These are phyloP conservation scores for Thripadectes ignobilis DNA, from an alignment of 2,797 vertebrate genomes.

Conservation along the genomic window DNA sequence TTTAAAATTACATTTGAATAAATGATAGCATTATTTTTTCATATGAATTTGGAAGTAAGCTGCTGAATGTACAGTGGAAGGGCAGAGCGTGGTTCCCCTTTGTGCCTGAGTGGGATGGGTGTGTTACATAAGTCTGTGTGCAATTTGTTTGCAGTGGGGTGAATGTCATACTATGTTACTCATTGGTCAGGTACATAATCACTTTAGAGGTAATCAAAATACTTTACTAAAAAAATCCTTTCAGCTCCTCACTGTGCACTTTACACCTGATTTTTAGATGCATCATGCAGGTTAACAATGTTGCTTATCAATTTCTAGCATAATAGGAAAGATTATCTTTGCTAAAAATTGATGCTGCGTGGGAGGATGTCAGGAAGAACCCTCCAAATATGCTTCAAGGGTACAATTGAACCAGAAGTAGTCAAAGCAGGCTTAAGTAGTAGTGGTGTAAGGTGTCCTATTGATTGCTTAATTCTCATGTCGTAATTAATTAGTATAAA, in stretches of 20 bases:
- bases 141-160: not conserved
- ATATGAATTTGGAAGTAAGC: slow-evolving; percentile 6
- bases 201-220: not conserved
- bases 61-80: not conserved
- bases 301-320: slow-evolving; percentile 7
- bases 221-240: not conserved
- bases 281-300: not conserved
- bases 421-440: slow-evolving; percentile 15
- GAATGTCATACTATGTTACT: not conserved
- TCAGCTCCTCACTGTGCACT: not conserved
- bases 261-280: not conserved
- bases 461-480: slow-evolving; percentile 43
- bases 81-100: not conserved
- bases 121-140: not conserved
- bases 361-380: not conserved
- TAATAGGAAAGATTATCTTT: not conserved
- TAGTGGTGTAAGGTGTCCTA: slow-evolving; percentile 23
- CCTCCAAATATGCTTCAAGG: slow-evolving; percentile 16
- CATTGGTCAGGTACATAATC: not conserved
- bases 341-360: not conserved
- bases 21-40: not conserved
- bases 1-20: slow-evolving; percentile 12
- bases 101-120: not conserved
- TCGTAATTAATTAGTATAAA: slow-evolving; percentile 48
- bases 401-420: not conserved